phyloP scores from a whole-genome alignment of 2,113 vertebrate species.

The Collichthys lucidus region DNA sequence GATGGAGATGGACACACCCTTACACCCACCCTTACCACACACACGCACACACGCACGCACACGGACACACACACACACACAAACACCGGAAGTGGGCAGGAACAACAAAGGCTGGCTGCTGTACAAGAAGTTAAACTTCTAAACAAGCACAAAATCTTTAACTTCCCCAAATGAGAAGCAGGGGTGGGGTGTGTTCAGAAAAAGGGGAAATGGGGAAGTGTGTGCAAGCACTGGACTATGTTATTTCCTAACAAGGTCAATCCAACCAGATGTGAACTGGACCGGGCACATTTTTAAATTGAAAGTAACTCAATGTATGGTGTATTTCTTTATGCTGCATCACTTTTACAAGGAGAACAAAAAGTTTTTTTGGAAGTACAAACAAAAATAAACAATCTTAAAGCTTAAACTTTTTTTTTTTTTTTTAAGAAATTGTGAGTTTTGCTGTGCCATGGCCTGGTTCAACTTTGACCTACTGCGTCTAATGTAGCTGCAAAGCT shows the following conservation, averaged over 20 bases:
- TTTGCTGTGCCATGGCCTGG: too few relatives aligned
- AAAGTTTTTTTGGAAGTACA: not conserved
- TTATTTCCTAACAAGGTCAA: constrained; percentile 64
- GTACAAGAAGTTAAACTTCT: constrained; percentile 60
- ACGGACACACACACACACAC: constrained; percentile 38
- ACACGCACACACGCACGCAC: constrained; percentile 51
- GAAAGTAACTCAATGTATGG: not conserved
- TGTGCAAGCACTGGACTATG: constrained; percentile 35
- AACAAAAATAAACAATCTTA: not conserved
- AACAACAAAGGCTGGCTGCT: constrained; percentile 57
- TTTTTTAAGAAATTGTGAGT: too few relatives aligned
- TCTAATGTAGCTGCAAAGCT: not conserved
- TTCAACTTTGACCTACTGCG: too few relatives aligned
- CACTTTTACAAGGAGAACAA: too few relatives aligned
- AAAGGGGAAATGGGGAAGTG: constrained; percentile 53
- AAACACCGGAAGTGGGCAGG: constrained; percentile 67
- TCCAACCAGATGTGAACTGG: constrained; percentile 48
- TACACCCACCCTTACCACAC: constrained; percentile 63
- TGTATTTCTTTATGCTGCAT: too few relatives aligned
- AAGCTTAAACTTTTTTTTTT: not conserved
- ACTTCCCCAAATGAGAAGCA: constrained; percentile 70
- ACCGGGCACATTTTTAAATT: constrained; percentile 24
- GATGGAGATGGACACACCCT: constrained; percentile 69
- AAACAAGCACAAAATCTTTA: constrained; percentile 63
- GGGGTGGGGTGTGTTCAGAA: constrained; percentile 46